Conservation (phyloP, 1,140 invertebrate genomes). For the Hydropsyche tenuis region DNA sequence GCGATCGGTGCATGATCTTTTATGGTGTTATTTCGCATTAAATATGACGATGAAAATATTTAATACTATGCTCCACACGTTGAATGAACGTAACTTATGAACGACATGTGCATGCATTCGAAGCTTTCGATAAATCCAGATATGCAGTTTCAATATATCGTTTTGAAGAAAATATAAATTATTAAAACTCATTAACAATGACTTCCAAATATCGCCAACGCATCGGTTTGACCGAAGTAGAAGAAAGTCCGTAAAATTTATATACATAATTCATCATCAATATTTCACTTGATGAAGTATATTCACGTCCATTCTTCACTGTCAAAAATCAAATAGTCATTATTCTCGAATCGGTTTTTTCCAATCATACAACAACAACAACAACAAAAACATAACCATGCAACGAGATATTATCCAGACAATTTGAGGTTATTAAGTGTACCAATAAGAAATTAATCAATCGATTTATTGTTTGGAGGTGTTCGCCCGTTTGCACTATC, state of each 20-base stretch:
- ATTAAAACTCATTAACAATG: too few species aligned
- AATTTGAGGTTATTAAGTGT: conserved; percentile 38
- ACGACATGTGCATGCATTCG: too few species aligned
- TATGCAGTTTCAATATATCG: too few species aligned
- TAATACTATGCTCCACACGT: too few species aligned
- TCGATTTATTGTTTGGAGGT: conserved; percentile 30
- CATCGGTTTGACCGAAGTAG: conserved; percentile 6
- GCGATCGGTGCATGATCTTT: too few species aligned
- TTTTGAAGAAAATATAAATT: too few species aligned
- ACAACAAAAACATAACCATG: too few species aligned
- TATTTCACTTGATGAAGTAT: conserved; percentile 42
- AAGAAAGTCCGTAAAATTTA: conserved; percentile 39
- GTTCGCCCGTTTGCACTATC: not conserved
- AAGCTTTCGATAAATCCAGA: too few species aligned
- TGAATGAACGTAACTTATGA: too few species aligned
- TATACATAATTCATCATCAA: conserved; percentile 38
- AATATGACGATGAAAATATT: too few species aligned
- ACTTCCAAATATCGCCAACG: not conserved
- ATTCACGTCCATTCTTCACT: conserved; percentile 39
- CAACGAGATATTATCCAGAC: conserved; percentile 31
- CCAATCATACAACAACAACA: conserved; percentile 3
- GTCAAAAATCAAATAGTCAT: conserved; percentile 42
- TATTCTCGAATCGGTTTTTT: conserved; percentile 32
- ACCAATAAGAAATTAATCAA: conserved; percentile 39
- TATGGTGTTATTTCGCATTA: too few species aligned